Conservation (phyloP, 2,797 vertebrate genomes). For the Argya squamiceps region DNA sequence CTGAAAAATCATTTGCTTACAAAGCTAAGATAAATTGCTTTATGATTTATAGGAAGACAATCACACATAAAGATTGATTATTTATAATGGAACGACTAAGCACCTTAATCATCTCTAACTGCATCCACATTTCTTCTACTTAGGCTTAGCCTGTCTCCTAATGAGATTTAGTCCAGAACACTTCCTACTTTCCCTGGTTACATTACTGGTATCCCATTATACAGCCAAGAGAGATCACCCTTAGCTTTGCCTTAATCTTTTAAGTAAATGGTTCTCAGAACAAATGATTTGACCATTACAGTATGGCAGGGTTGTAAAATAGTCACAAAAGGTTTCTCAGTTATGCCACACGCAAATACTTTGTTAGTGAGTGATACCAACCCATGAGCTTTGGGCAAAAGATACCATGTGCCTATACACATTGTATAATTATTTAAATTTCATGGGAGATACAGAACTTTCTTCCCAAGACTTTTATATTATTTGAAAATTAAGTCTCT, state of each 20-base stretch:
- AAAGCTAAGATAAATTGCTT: neutral
- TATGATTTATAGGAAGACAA: neutral
- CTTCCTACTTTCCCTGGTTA: neutral
- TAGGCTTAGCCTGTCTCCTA: neutral
- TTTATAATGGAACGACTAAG: neutral
- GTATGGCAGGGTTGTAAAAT: neutral
- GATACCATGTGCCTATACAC: neutral
- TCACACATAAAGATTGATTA: neutral
- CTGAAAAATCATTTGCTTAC: neutral
- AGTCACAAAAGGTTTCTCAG: neutral
- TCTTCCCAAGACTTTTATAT: neutral
- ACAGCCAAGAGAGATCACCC: neutral
- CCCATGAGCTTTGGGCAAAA: fast-evolving
- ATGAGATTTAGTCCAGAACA: neutral
- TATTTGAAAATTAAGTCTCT: neutral
- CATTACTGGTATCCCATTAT: neutral
- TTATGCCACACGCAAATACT: neutral
- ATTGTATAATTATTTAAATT: neutral
- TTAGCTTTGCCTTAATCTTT: neutral
- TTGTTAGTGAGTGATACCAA: neutral
- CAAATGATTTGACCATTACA: neutral
- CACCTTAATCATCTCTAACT: neutral
- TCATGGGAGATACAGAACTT: neutral
- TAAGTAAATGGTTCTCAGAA: neutral
- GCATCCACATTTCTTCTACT: neutral